Base-by-base conservation (phyloP, 2,797 vertebrate species). In the Luscinia luscinia region DNA sequence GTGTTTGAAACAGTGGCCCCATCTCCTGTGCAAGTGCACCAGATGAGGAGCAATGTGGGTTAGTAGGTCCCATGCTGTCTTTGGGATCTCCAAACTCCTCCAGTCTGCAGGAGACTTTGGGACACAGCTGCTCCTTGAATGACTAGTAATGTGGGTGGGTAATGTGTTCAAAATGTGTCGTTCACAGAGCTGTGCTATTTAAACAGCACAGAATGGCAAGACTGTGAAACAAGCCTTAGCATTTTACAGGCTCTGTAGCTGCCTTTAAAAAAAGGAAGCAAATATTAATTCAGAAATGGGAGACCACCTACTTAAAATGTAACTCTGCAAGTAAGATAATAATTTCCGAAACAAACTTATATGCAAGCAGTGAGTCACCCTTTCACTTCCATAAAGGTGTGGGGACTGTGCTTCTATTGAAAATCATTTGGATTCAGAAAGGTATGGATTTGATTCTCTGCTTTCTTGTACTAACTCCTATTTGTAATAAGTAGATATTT, bases 251-350 rank as follows among this genome's bases (percentile, higher is more conserved):
- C 95, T 96, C 66, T 86, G 87, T 94, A 96, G 91, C 95, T 97
- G 93, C 94, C 95, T 96, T 73, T n/a, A 95, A 97, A 96, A 88
- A 93, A 89, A 45, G 38, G 95, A 96, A 96, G 80, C 41, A 97
- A 96, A 97, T 96, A 96, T 96, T 96, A 87, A 96, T 95, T 96
- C 32, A 95, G 95, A 96, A 96, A 95, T 94, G 59, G 70, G 87
- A 97, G 93, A 97, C 96, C 97, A 95, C 96, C 96, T 97, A 97
- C 96, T 96, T 96, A 96, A 97, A 96, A 95, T 70, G 67, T 94
- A 96, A 95, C 90, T 83, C 77, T 96, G 77, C 79, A 95, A 96
- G 94, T 95, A 95, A 96, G 93, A 97, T 86, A 97, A 94, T 94
- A 41, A 93, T 97, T 97, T 97, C 94, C 95, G 95, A 96, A 90